Conservation (phyloP, 1,140 invertebrate genomes). For the Cecropterus lyciades region DNA sequence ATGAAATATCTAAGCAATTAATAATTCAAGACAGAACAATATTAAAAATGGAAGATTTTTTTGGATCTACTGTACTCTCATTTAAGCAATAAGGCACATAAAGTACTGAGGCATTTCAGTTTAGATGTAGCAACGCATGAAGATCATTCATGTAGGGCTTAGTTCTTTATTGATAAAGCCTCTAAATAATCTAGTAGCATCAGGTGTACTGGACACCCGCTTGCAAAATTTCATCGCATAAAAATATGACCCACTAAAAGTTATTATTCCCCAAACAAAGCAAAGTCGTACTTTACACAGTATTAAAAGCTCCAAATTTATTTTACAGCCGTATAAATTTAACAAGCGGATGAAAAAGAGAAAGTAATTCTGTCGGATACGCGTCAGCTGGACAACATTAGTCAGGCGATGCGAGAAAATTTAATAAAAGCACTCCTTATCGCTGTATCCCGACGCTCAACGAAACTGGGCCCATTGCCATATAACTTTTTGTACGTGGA, state of each 20-base stretch:
- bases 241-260: not conserved
- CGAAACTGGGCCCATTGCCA: constrained; percentile 40
- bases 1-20: too few species aligned
- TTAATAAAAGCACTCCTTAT: constrained; percentile 79
- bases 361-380: constrained; percentile 67
- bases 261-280: not conserved
- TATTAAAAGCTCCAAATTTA: constrained; percentile 37
- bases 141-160: too few species aligned
- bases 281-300: constrained; percentile 8
- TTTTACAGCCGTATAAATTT: constrained; percentile 51
- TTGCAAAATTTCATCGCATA: not conserved
- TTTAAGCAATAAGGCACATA: too few species aligned
- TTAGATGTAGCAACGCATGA: too few species aligned
- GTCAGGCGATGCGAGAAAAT: constrained; percentile 78
- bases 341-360: constrained; percentile 56
- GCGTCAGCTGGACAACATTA: constrained; percentile 79
- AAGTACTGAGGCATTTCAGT: too few species aligned
- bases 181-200: too few species aligned
- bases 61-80: too few species aligned
- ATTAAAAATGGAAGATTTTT: too few species aligned
- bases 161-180: too few species aligned
- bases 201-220: too few species aligned
- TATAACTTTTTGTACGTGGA: constrained; percentile 44
- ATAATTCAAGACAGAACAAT: too few species aligned
- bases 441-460: constrained; percentile 46